Conservation (phyloP, 2,113 vertebrate genomes). For the Echinops telfairi region DNA sequence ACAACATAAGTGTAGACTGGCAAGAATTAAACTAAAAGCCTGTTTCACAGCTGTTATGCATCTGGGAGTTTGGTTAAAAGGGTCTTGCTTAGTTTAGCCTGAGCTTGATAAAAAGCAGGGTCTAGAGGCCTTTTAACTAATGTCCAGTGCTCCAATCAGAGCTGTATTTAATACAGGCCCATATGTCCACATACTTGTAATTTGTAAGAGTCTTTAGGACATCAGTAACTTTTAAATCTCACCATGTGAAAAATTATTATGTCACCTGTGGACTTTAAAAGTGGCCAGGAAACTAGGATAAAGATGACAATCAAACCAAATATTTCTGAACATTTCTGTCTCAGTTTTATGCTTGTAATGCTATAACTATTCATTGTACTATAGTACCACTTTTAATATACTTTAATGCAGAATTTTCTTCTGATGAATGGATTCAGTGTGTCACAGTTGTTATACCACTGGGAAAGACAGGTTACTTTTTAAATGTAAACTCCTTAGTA, state of each 20-base stretch:
- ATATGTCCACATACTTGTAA: conserved; percentile 74
- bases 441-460: background rate
- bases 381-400: conserved; percentile 34
- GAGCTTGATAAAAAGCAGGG: conserved; percentile 74
- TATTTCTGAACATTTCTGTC: conserved; percentile 45
- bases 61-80: conserved; percentile 80
- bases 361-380: conserved; percentile 21
- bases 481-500: conserved; percentile 11
- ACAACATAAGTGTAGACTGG: conserved; percentile 77
- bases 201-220: conserved; percentile 74
- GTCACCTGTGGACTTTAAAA: conserved; percentile 70
- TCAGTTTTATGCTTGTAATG: background rate
- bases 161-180: conserved; percentile 72
- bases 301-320: conserved; percentile 50
- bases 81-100: conserved; percentile 67
- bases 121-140: conserved; percentile 69
- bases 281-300: conserved; percentile 51
- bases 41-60: conserved; percentile 80
- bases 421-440: conserved; percentile 34
- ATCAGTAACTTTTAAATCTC: conserved; percentile 74
- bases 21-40: conserved; percentile 79
- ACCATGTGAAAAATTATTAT: conserved; percentile 76
- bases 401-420: conserved; percentile 63
- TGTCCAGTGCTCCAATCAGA: conserved; percentile 65
- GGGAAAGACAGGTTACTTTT: conserved; percentile 48